Evolutionary conservation across 2,888 invertebrate species (phyloP).

Genomic region (Cylloceria caligata): DNA sequence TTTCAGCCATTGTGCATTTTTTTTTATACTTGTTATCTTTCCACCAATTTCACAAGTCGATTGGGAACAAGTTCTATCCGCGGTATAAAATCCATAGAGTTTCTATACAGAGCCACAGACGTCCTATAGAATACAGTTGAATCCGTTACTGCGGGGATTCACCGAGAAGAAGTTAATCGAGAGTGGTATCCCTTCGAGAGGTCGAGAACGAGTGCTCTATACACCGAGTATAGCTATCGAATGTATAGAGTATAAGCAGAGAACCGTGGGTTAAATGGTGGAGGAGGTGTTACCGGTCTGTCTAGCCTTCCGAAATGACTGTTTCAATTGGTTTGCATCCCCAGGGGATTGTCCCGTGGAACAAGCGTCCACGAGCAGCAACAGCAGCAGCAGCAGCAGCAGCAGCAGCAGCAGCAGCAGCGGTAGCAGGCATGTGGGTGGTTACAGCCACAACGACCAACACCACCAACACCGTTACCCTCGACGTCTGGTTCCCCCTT

Average conservation of each 20-base stretch:
- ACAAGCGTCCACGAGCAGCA: slow-evolving; percentile 71
- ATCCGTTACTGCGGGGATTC: slow-evolving; percentile 17
- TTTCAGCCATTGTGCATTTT: background rate
- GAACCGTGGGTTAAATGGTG: slow-evolving; percentile 61
- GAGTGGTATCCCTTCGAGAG: slow-evolving; percentile 52
- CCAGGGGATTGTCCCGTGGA: slow-evolving; percentile 75
- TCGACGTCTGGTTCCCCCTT: slow-evolving; percentile 40
- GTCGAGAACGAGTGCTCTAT: slow-evolving; percentile 40
- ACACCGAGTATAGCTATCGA: slow-evolving; percentile 23
- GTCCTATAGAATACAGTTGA: background rate
- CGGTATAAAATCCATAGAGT: background rate
- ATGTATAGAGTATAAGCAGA: slow-evolving; percentile 43
- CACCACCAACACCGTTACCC: slow-evolving; percentile 58
- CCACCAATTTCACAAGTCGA: slow-evolving; percentile 18
- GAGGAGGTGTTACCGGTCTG: slow-evolving; percentile 72
- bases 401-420: slow-evolving; percentile 35
- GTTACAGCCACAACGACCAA: slow-evolving; percentile 63
- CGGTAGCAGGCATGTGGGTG: slow-evolving; percentile 34
- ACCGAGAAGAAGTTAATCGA: slow-evolving; percentile 59
- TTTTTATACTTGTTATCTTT: background rate
- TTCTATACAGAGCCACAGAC: background rate
- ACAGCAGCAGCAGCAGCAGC: slow-evolving; percentile 25
- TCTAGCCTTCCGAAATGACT: slow-evolving; percentile 74
- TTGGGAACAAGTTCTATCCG: background rate
- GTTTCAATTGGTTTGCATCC: slow-evolving; percentile 79